phyloP scores from a whole-genome alignment of 2,888 invertebrate species.

The Crematogaster levior region DNA sequence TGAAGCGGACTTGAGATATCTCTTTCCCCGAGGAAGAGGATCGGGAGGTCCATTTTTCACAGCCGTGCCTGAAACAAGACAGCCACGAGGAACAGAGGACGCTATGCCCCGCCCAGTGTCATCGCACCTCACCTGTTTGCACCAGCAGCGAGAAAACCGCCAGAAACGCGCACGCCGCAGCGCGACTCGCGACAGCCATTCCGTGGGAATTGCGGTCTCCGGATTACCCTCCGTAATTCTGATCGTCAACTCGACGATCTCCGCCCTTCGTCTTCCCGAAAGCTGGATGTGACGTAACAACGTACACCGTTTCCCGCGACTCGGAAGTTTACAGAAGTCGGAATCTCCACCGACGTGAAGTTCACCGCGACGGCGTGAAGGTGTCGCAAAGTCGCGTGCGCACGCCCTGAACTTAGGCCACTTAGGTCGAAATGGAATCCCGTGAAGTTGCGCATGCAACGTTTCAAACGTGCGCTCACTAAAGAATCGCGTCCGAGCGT shows the following conservation, averaged over 20 bases:
- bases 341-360: background rate
- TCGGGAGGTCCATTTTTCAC: background rate
- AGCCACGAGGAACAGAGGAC: background rate
- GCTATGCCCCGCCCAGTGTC: slow-evolving; percentile 73
- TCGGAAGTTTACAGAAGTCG: too few relatives aligned
- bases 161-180: slow-evolving; percentile 55
- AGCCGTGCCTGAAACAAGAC: background rate
- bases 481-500: background rate
- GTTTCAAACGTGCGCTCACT: background rate
- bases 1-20: background rate
- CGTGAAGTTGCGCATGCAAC: background rate
- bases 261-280: background rate
- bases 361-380: background rate
- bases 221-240: background rate
- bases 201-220: slow-evolving; percentile 27
- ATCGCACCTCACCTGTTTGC: slow-evolving; percentile 73
- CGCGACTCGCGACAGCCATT: slow-evolving; percentile 64
- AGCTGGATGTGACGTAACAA: background rate
- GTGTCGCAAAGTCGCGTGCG: background rate
- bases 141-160: slow-evolving; percentile 67
- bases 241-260: background rate
- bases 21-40: background rate
- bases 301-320: background rate
- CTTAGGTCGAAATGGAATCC: background rate
- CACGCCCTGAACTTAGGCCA: background rate